Evolutionary conservation across 1,140 invertebrate genomes (phyloP), one percentile per base, ranked within the genome.

Genomic region (Ganaspis sp.): DNA sequence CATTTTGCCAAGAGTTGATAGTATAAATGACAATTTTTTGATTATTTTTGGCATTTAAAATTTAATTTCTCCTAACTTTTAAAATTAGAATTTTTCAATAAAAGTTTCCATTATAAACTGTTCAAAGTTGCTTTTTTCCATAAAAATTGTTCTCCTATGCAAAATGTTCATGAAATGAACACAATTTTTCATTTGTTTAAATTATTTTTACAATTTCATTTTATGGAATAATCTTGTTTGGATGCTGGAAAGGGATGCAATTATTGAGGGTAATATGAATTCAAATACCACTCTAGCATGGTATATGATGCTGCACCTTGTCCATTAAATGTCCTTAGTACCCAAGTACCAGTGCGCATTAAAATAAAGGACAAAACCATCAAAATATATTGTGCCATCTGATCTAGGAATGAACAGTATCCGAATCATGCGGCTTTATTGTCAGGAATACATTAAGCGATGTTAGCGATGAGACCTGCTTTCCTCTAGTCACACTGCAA

Each of bases 341-440:
- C 45, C 45, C 17, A 49, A 49, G 45, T 49, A 49, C 45, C 45
- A 49, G 17, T 49, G 15, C 1, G n/a, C 45, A 49, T 49, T 49
- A 49, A 49, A 49, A 49, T 49, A 49, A 49, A 49, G 45, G 54
- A 5, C 54, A 6, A 15, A 64, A 23, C 54, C 23, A 64, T 64
- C 9, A 64, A 64, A 64, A 64, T 64, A 64, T 64, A 64, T 1
- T 64, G 54, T 11, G 69, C 70, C 76, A 78, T 74, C 69, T 70
- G 71, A 79, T 29, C 78, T 72, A 40, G 17, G n/a, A 72, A 72
- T 69, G 74, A 80, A 69, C 78, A 74, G 79, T 76, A 82, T 79
- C 77, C 79, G 70, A 79, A 71, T 19, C 38, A 19, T 69, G 74
- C 69, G 42, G 73, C 75, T 79, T 79, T 70, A 42, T 58, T 40